These are phyloP conservation scores for Trididemnum nubilum DNA, from an alignment of 23 tunicate species.

Conservation along the genomic window DNA sequence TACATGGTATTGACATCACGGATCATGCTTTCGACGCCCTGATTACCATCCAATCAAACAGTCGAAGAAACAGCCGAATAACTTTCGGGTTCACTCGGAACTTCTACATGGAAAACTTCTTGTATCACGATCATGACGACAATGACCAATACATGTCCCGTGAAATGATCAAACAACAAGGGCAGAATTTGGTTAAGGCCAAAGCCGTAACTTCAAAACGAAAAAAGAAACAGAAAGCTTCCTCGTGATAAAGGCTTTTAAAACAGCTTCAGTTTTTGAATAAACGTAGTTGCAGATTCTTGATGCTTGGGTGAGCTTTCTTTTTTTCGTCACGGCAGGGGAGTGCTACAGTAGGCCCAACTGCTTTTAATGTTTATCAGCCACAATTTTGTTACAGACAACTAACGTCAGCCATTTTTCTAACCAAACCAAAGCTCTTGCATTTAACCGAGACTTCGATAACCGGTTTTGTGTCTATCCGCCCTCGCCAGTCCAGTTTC, in stretches of 20 bases:
- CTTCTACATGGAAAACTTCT: slow-evolving; percentile 57
- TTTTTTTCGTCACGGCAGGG: too few relatives aligned
- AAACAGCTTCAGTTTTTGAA: slow-evolving; percentile 4
- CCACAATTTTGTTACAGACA: too few relatives aligned
- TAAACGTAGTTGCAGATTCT: neutral
- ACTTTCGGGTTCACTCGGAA: slow-evolving; percentile 6
- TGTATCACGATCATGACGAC: slow-evolving; percentile 69
- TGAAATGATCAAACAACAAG: slow-evolving; percentile 54
- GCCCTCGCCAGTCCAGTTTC: too few relatives aligned
- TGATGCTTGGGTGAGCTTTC: too few relatives aligned
- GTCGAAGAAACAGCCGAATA: neutral
- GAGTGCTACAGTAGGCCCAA: too few relatives aligned
- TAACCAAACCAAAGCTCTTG: too few relatives aligned
- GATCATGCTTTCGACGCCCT: neutral
- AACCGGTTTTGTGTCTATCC: too few relatives aligned
- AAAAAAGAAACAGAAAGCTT: slow-evolving; percentile 32
- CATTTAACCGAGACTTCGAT: too few relatives aligned
- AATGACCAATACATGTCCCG: slow-evolving; percentile 86
- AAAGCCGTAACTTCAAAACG: slow-evolving; percentile 32
- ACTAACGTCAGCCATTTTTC: too few relatives aligned
- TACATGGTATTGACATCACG: neutral
- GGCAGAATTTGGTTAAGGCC: slow-evolving; percentile 5
- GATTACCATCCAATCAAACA: neutral
- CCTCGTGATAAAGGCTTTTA: neutral
- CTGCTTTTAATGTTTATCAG: too few relatives aligned